These are phyloP conservation scores for Helarctos malayanus DNA, from an alignment of 2,797 vertebrate genomes.

Conservation along the genomic window DNA sequence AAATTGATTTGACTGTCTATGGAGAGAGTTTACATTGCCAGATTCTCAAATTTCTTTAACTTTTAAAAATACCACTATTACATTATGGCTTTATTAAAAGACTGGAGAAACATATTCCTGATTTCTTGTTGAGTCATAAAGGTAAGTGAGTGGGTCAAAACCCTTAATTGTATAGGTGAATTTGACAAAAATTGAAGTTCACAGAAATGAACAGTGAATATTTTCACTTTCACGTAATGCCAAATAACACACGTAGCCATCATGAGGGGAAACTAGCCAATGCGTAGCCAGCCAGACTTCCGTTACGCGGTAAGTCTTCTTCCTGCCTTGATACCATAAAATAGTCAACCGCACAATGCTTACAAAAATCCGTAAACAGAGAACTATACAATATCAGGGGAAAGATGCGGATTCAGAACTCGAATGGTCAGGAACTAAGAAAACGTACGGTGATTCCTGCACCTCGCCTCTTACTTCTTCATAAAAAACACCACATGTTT, in stretches of 20 bases:
- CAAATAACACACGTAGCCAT: not conserved
- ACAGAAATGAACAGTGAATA: not conserved
- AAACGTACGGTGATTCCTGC: not conserved
- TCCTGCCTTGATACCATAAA: not conserved
- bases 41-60: not conserved
- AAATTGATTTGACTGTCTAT: not conserved
- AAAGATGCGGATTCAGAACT: conserved; percentile 34
- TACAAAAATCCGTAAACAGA: conserved; percentile 7
- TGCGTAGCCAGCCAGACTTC: not conserved
- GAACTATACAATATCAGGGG: not conserved
- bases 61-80: not conserved
- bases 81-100: not conserved
- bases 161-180: not conserved
- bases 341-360: not conserved
- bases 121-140: not conserved
- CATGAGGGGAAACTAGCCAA: not conserved
- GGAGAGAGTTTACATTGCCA: not conserved
- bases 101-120: not conserved
- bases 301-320: not conserved
- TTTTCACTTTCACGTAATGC: not conserved
- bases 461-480: not conserved
- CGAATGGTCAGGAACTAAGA: not conserved
- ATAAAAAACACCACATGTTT: not conserved
- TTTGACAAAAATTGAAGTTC: not conserved
- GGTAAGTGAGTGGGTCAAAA: not conserved